Evolutionary conservation across 2,888 invertebrate species (phyloP), one percentile per base, ranked within the genome.

Genomic region (Patella pellucida): DNA sequence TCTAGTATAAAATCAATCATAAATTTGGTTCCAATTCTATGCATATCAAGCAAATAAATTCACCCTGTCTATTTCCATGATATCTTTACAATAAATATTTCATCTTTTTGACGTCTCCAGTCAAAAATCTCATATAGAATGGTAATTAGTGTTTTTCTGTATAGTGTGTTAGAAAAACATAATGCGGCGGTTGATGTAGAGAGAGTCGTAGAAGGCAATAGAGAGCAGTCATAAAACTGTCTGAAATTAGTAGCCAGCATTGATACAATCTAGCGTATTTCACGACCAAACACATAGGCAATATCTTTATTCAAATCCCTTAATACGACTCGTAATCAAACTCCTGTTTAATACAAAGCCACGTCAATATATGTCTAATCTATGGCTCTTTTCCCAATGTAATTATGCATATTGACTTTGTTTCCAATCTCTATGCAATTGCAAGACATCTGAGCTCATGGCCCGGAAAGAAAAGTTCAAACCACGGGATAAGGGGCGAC

Each of bases 391-490:
- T 62, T 62, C 62, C 62, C 62, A 62, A 62, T 62, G 62, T 62
- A 62, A 62, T 62, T 62, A 62, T 62, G 62, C 62, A 62, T 62
- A 62, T 62, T 62, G 23, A 23, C 19, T 62, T 62, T 62, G 62
- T 62, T 23, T 19, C 62, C 62, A 62, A 62, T 62, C 62, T 62
- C 62, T 62, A 62, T 62, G 62, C 62, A 62, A 62, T 62, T 11
- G 62, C 62, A 62, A 62, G 62, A 23, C 62, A 62, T 23, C 62
- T 23, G 23, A 19, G 62, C 11, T 62, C 23, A 19, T 62, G 62
- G 62, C 62, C 62, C 62, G 62, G 62, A 62, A 19, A 23, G 62
- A 62, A 19, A 62, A 62, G 62, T 62, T 62, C 62, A 62, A 62
- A 23, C 23, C 62, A 23, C 19, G 19, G 62, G 62, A 62, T 62